A percentile compares a stretch with the other conserved stretches of the same genome.
phyloP scores from a whole-genome alignment of 2,888 invertebrate species.

The Pediacus dermestoides region DNA sequence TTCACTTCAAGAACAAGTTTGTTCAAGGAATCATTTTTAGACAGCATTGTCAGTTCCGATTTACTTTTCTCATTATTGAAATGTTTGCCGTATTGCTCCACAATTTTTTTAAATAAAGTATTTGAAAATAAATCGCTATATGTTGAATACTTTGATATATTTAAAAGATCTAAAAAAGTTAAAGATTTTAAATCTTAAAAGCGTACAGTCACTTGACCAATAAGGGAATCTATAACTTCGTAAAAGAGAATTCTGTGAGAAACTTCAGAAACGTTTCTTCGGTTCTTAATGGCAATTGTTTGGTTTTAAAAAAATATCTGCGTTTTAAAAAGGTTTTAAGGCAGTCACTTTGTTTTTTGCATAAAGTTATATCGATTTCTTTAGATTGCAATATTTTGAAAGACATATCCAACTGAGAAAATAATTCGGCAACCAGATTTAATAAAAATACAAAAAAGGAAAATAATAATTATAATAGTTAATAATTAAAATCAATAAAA shows the following conservation, averaged over 20 bases:
- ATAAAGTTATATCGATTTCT: too few relatives aligned
- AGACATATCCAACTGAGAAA: too few relatives aligned
- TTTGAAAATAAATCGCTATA: background rate
- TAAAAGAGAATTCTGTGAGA: too few relatives aligned
- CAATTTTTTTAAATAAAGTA: background rate
- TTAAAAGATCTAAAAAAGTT: background rate
- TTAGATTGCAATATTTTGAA: too few relatives aligned
- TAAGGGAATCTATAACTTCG: background rate
- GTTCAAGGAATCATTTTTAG: background rate
- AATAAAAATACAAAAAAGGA: conserved; percentile 25
- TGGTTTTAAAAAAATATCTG: too few relatives aligned
- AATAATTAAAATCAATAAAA: too few relatives aligned
- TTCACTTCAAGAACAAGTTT: background rate
- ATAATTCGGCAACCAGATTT: conserved; percentile 21
- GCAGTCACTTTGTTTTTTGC: too few relatives aligned
- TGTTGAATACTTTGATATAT: background rate
- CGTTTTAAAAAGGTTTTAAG: too few relatives aligned
- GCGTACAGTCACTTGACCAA: background rate
- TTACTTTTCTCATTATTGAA: background rate
- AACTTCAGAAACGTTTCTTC: too few relatives aligned
- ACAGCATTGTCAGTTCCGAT: conserved; percentile 2
- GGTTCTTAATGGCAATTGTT: too few relatives aligned
- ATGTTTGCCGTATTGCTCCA: conserved; percentile 1
- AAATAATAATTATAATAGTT: too few relatives aligned
- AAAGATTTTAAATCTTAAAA: conserved; percentile 2